Evolutionary conservation across 2,888 invertebrate species (phyloP).

Genomic region (Cephonodes hylas): DNA sequence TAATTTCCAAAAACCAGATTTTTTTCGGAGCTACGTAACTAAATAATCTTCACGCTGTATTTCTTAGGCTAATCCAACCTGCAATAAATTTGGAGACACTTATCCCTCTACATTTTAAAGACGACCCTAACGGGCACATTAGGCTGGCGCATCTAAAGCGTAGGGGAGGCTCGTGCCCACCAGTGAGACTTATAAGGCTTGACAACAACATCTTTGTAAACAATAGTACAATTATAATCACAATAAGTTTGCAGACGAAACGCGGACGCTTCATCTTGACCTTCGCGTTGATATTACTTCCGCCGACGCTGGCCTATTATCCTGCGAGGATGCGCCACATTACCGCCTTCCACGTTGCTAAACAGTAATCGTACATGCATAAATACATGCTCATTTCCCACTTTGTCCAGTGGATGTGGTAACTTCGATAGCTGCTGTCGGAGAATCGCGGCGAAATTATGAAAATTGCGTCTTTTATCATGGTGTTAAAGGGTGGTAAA

Average conservation of each 20-base stretch:
- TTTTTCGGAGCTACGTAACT: too few relatives aligned
- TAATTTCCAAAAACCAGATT: too few relatives aligned
- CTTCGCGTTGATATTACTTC: background rate
- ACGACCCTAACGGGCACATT: too few relatives aligned
- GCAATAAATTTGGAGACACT: too few relatives aligned
- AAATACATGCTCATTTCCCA: background rate
- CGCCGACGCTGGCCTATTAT: background rate
- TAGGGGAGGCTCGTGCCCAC: too few relatives aligned
- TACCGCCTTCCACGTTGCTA: slow-evolving; percentile 1
- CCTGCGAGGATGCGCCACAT: background rate
- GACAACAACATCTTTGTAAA: background rate
- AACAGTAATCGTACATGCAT: background rate
- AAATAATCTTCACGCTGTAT: too few relatives aligned
- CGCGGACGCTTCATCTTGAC: background rate
- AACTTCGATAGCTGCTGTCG: background rate
- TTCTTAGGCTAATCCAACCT: too few relatives aligned
- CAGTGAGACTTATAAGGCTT: too few relatives aligned
- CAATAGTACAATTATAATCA: too few relatives aligned
- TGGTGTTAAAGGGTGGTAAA: background rate
- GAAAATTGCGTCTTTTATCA: background rate
- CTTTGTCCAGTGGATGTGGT: background rate
- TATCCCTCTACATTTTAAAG: too few relatives aligned
- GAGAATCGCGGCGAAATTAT: background rate
- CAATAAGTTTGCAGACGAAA: background rate
- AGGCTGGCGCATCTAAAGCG: too few relatives aligned